A percentile compares a stretch with the other conserved stretches of the same genome.
Evolutionary conservation across 2,113 vertebrate species (phyloP).

Genomic region (Xyrauchen texanus): DNA sequence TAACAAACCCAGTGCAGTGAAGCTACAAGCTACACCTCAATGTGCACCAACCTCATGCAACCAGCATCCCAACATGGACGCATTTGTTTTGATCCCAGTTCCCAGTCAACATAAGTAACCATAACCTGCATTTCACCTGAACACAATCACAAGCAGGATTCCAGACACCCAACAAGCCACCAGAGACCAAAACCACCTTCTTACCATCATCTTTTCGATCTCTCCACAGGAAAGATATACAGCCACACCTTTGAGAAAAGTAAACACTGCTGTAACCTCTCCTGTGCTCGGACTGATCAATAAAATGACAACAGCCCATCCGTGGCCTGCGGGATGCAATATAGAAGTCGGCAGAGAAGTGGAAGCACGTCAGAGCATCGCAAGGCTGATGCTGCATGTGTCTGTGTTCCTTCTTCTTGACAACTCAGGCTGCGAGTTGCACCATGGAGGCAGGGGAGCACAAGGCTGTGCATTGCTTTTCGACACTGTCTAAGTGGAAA

Average conservation of each 20-base stretch:
- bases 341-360: neutral
- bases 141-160: slow-evolving; percentile 15
- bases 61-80: slow-evolving; percentile 52
- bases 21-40: slow-evolving; percentile 39
- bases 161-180: neutral
- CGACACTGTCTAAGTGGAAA: slow-evolving; percentile 49
- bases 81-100: slow-evolving; percentile 26
- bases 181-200: slow-evolving; percentile 1
- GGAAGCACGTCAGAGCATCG: slow-evolving; percentile 43
- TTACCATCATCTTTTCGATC: neutral
- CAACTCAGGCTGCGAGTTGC: slow-evolving; percentile 14
- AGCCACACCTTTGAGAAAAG: slow-evolving; percentile 22
- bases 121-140: neutral
- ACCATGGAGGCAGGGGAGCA: neutral
- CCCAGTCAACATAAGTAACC: slow-evolving; percentile 29
- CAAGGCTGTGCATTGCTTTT: slow-evolving; percentile 38
- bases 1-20: slow-evolving; percentile 12
- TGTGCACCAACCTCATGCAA: slow-evolving; percentile 65
- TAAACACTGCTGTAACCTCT: slow-evolving; percentile 14
- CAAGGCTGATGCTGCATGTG: slow-evolving; percentile 58
- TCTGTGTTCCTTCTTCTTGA: slow-evolving; percentile 60
- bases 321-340: slow-evolving; percentile 31
- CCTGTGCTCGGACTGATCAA: neutral
- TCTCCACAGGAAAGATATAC: slow-evolving; percentile 1
- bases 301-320: neutral